Evolutionary conservation across 2,113 vertebrate species (phyloP), one percentile per base, ranked within the genome.

Genomic region (Stigmatopora nigra): DNA sequence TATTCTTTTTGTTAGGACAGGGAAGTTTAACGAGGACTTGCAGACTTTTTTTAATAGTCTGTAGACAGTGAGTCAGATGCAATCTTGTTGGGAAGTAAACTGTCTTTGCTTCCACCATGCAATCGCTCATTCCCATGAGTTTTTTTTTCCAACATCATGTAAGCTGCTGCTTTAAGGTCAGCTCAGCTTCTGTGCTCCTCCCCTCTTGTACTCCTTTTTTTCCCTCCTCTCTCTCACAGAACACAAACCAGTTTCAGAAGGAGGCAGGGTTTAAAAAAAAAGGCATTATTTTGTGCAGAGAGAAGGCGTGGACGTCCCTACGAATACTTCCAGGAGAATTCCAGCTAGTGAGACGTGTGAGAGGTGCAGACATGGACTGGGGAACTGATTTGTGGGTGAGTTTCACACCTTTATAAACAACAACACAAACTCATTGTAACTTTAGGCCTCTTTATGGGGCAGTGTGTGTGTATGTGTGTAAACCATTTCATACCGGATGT

Each of bases 291-390:
- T 65, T 49, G 75, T 69, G 69, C 81, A 76, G 66, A 58, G 77
- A 79, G 84, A 85, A 86, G 86, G 87, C 86, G 87, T 81, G 75
- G 41, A 87, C 86, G 86, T 87, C 87, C 87, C 9, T 84, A 65
- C 71, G 63, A 74, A 79, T 79, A 65, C 79, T 87, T 86, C 80
- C 80, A 82, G 53, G 53, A 56, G 53, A 56, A 31, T 31, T 56
- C 13, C 22, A 16, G 53, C 53, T 56, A 31, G 53, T 31, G 22
- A 15, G 61, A 49, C 63, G 48, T 19, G 59, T 44, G 59, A 61
- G 12, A 46, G 59, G 59, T 45, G 81, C 69, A 56, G 78, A 82
- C 78, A 89, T 89, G 87, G 82, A 87, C 75, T 89, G 86, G 86
- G 87, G 87, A 49, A 76, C 83, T 3, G 81, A 86, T 51, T 80